A percentile compares a stretch with the other conserved stretches of the same genome.
Evolutionary conservation across 2,113 vertebrate species (phyloP).

Genomic region (Meleagris gallopavo): DNA sequence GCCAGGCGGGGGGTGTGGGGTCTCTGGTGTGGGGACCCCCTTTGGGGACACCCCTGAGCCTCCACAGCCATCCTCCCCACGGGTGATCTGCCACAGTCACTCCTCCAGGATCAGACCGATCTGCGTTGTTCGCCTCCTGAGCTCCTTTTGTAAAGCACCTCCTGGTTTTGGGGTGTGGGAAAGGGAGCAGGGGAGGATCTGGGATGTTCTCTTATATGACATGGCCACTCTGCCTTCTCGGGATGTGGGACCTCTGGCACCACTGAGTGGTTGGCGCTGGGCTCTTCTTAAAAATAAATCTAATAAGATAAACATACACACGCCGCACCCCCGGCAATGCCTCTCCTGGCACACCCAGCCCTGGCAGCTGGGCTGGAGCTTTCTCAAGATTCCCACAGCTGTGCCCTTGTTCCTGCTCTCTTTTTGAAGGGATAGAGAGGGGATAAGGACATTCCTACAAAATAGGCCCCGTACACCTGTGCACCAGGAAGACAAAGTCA

Average conservation of each 20-base stretch:
- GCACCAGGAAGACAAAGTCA: not conserved
- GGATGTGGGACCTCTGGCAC: not conserved
- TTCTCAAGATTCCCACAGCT: no score
- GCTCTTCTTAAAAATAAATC: not conserved
- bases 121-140: not conserved
- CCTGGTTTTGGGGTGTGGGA: not conserved
- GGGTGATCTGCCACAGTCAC: not conserved
- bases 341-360: not conserved
- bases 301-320: not conserved
- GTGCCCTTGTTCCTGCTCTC: not conserved
- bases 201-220: not conserved
- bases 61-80: not conserved
- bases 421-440: not conserved
- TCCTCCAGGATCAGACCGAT: not conserved
- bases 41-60: not conserved
- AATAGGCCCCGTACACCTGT: not conserved
- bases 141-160: not conserved
- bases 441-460: not conserved
- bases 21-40: not conserved
- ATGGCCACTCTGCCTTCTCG: not conserved
- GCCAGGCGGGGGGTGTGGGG: not conserved
- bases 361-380: not conserved
- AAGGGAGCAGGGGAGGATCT: not conserved
- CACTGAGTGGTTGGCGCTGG: not conserved
- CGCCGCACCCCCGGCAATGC: not conserved